Base-by-base conservation (phyloP, 37 sponge, comb jelly and placozoan species). In the Chondrosia reniformis region DNA sequence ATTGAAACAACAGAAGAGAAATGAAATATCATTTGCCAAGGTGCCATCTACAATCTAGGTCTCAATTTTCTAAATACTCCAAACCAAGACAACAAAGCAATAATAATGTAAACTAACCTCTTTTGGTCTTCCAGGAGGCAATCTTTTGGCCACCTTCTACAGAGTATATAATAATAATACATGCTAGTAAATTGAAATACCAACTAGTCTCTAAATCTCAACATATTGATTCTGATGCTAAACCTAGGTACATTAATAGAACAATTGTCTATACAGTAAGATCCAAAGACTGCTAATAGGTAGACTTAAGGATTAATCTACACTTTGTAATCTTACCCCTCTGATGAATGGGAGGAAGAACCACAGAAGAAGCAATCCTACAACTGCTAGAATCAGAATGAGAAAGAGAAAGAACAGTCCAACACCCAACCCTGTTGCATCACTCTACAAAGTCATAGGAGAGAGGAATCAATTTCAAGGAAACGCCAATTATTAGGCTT, bases 271-370 rank as follows among this genome's bases (percentile, higher is more conserved):
- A 10, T 49, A 19, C 52, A n/a, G n/a, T 49, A 15, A 49, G 52
- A 49, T 49, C 15, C 52, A 15, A 49, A 15, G 15, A 19, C 15
- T 49, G 52, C 10, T 10, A 49, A 19, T 49, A 49, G 15, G 10
- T 10, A 19, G 15, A 49, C 10, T 49, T 10, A 15, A 15, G 15
- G 52, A 10, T 49, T 10, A 49, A 49, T 49, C 10, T 49, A 49
- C 52, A 19, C 52, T 49, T 15, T 10, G 10, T 49, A 13, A 6
- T 27, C 38, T 55, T 41, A 89, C 89, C 15, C 89, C 81, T 24
- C 82, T 81, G 36, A 84, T 80, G 46, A 75, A 64, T 7, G 89
- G 89, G 42, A 80, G 61, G 55, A 71, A 81, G 63, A 83, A 71
- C 89, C 89, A 89, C 46, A 89, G 79, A 2, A 82, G 79, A 28